phyloP scores from a whole-genome alignment of 2,113 vertebrate genomes.

The Brachirus orientalis region DNA sequence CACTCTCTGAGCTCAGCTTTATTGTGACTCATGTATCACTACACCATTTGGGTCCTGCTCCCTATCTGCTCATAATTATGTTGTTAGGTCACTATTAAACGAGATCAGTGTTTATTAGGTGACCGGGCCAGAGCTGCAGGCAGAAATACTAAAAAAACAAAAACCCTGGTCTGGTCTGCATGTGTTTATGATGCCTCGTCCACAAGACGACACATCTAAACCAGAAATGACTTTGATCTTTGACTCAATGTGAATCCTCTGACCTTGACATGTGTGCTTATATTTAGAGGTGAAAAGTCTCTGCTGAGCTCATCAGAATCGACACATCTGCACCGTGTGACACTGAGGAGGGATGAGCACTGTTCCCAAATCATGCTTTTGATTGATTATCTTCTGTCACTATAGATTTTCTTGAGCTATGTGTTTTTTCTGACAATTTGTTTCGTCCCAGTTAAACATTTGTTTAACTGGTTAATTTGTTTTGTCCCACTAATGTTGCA shows the following conservation, averaged over 20 bases:
- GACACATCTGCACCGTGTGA: slow-evolving; percentile 10
- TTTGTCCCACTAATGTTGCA: too few relatives aligned
- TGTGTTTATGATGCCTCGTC: too few relatives aligned
- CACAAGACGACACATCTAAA: too few relatives aligned
- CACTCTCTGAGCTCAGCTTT: slow-evolving; percentile 13
- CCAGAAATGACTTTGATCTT: slow-evolving; percentile 22
- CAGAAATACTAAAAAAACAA: slow-evolving; percentile 18
- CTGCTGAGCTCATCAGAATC: slow-evolving; percentile 13
- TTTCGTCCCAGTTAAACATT: too few relatives aligned
- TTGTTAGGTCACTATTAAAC: slow-evolving; percentile 44
- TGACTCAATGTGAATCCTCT: slow-evolving; percentile 18
- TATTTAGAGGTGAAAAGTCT: slow-evolving; percentile 4
- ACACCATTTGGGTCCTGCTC: slow-evolving; percentile 24
- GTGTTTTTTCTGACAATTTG: too few relatives aligned
- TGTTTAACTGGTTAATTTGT: too few relatives aligned
- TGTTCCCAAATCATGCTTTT: slow-evolving; percentile 34
- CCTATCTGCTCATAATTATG: slow-evolving; percentile 51
- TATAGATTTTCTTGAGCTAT: too few relatives aligned
- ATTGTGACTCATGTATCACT: slow-evolving; percentile 18
- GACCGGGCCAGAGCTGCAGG: slow-evolving; percentile 17
- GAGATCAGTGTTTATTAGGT: slow-evolving; percentile 34
- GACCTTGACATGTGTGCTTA: neutral
- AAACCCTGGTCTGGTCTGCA: neutral
- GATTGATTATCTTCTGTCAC: too few relatives aligned
- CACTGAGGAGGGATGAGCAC: slow-evolving; percentile 7